phyloP scores from a whole-genome alignment of 1,140 invertebrate genomes.

The Sarcophaga bullata region DNA sequence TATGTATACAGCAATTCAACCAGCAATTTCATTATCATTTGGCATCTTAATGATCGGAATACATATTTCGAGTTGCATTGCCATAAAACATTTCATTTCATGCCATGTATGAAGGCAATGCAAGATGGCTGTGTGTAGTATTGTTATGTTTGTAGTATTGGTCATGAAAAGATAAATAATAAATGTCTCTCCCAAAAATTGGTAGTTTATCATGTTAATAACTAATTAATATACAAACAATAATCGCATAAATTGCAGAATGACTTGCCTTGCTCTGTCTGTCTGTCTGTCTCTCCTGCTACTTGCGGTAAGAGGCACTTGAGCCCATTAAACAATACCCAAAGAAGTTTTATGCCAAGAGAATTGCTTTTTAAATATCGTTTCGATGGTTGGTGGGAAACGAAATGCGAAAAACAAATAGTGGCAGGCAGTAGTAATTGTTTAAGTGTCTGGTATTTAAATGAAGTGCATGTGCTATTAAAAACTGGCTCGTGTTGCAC shows the following conservation, averaged over 20 bases:
- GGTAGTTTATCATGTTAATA: slow-evolving; percentile 34
- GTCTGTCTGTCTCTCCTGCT: too few relatives aligned
- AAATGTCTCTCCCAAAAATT: slow-evolving; percentile 28
- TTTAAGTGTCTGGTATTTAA: too few relatives aligned
- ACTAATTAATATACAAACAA: slow-evolving; percentile 33
- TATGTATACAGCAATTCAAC: too few relatives aligned
- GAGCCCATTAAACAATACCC: neutral
- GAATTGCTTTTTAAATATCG: neutral
- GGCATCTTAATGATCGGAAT: too few relatives aligned
- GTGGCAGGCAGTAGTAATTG: neutral
- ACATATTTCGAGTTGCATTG: too few relatives aligned
- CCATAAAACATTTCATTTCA: too few relatives aligned
- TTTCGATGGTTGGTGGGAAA: neutral
- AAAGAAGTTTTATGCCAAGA: neutral
- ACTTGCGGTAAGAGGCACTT: neutral
- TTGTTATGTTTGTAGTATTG: neutral
- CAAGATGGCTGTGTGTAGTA: neutral
- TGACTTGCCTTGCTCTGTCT: neutral
- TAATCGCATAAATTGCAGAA: neutral
- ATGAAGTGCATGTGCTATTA: too few relatives aligned
- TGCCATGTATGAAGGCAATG: neutral
- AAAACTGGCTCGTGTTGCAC: neutral
- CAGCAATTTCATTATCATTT: too few relatives aligned
- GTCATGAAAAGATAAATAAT: neutral
- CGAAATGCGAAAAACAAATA: neutral